Evolutionary conservation across 2,797 vertebrate genomes (phyloP).

Genomic region (Psittacula derbiana): DNA sequence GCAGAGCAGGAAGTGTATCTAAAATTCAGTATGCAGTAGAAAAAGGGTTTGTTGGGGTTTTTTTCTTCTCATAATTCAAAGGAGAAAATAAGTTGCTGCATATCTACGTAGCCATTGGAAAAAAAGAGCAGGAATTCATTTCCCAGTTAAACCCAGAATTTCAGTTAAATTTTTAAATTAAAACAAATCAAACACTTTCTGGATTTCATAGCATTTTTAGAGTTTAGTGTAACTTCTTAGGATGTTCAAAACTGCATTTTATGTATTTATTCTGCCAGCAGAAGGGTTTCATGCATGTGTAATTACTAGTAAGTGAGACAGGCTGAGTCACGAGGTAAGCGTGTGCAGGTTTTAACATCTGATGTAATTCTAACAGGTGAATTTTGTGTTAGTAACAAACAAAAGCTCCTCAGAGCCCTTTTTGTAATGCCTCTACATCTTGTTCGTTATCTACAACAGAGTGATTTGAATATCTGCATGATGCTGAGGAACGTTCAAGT

Average conservation of each 20-base stretch:
- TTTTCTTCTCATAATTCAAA: neutral
- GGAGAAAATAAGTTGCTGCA: neutral
- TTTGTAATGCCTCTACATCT: neutral
- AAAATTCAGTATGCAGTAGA: neutral
- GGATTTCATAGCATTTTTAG: neutral
- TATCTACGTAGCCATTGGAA: neutral
- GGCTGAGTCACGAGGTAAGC: neutral
- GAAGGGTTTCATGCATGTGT: neutral
- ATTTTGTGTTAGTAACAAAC: neutral
- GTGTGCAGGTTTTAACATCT: neutral
- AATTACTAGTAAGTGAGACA: neutral
- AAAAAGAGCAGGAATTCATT: neutral
- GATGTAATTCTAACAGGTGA: neutral
- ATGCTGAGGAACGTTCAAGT: neutral
- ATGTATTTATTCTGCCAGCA: neutral
- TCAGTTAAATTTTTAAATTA: neutral
- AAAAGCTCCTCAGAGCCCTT: neutral
- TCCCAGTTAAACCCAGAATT: neutral
- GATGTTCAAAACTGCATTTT: neutral
- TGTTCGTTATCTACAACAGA: neutral
- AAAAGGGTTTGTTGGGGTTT: neutral
- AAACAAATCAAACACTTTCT: neutral
- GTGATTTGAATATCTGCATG: neutral
- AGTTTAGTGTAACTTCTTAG: neutral
- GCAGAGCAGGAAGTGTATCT: neutral